Base-by-base conservation (phyloP, 2,888 invertebrate species). In the Ornithoptera alexandrae region DNA sequence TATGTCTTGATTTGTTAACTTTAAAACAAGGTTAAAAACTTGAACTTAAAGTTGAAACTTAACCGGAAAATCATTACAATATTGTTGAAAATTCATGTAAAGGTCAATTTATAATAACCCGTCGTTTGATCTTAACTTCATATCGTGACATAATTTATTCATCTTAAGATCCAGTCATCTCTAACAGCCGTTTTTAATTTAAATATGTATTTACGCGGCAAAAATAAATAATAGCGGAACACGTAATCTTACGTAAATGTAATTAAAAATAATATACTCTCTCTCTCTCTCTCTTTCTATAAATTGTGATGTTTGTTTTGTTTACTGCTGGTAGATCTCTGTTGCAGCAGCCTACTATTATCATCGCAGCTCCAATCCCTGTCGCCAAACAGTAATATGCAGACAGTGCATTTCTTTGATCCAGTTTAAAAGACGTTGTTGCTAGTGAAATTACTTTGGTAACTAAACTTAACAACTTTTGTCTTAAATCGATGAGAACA, bases 61-160 rank as follows among this genome's bases (percentile, higher is more conserved):
- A 30, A 30, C 30, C 30, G 30, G 30, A 30, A 30, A 30, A 30
- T 4, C 30, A 30, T 30, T 5, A 57, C n/a, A 57, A 57, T 4
- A 57, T 20, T 1, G 10, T 15, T 7, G 22, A 58, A 24, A 22
- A 6, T n/a, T 22, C 57, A 4, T 1, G 22, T 22, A 58, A 22
- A 22, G 74, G 77, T 72, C 73, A 72, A 79, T 74, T 75, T 75
- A 76, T 77, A 74, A 73, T 71, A 68, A 74, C 75, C 78, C 70
- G 73, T 75, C 79, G 76, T 79, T 77, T 75, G 80, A 59, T 63
- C 24, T 63, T 39, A 58, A 24, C 57, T 58, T 22, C 12, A 22
- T 22, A 22, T 3, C 22, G 30, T 5, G 39, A 64, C 64, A 68
- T 36, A 59, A 50, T 46, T 46, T 46, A 59, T 46, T 46, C 64